phyloP scores from a whole-genome alignment of 2,113 vertebrate species.

The Centropristis striata region DNA sequence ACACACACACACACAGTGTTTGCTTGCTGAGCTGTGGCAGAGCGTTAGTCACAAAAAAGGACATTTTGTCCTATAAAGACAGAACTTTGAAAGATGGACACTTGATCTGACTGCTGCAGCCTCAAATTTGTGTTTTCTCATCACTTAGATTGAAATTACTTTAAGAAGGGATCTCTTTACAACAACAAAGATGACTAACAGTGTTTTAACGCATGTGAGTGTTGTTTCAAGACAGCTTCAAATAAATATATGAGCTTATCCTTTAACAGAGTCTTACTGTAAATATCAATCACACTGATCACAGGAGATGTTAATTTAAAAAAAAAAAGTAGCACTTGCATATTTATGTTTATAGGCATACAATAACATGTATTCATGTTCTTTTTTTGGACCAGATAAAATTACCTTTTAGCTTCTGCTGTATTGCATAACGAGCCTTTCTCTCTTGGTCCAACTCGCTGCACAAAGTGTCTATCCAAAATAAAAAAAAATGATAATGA shows the following conservation, averaged over 20 bases:
- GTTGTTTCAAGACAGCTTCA: slow-evolving; percentile 21
- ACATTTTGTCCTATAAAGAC: no score
- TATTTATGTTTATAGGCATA: slow-evolving; percentile 66
- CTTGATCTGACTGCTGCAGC: neutral
- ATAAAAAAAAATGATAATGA: slow-evolving; percentile 38
- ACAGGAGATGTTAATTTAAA: slow-evolving; percentile 8
- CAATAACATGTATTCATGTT: slow-evolving; percentile 18
- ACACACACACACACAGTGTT: neutral
- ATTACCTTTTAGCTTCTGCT: slow-evolving; percentile 97
- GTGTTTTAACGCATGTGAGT: neutral
- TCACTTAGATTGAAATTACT: slow-evolving; percentile 1
- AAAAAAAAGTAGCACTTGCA: slow-evolving; percentile 84
- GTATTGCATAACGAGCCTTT: slow-evolving; percentile 95
- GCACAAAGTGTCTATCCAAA: slow-evolving; percentile 91
- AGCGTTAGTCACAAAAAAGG: no score
- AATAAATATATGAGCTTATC: slow-evolving; percentile 4
- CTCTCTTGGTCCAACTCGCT: slow-evolving; percentile 96
- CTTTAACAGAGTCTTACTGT: neutral
- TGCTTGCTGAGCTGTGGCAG: no score
- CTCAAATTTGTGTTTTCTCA: neutral
- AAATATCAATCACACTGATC: slow-evolving; percentile 19
- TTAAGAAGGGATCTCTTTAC: neutral
- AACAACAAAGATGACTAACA: neutral
- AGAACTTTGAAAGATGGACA: neutral
- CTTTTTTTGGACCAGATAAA: slow-evolving; percentile 59